phyloP scores from a whole-genome alignment of 2,113 vertebrate species.

The Abramis brama region DNA sequence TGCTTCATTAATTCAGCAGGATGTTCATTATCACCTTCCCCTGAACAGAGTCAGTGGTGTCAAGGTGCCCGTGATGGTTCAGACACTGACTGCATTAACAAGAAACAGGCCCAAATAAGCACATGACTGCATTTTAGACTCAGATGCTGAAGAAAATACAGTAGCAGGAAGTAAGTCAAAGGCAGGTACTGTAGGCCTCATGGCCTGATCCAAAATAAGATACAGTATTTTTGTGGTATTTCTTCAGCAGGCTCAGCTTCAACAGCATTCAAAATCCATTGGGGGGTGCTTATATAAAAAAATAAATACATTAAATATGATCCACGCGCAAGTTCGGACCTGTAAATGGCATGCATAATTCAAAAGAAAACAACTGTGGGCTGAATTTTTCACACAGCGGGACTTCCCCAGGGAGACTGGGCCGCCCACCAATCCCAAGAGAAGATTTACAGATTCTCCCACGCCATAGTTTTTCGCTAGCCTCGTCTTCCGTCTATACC shows the following conservation, averaged over 20 bases:
- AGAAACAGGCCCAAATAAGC: not conserved
- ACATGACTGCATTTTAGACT: not conserved
- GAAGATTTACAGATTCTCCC: slow-evolving; percentile 21
- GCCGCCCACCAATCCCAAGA: not conserved
- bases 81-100: not conserved
- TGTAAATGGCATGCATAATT: slow-evolving; percentile 43
- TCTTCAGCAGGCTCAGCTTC: not conserved
- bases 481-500: slow-evolving; percentile 60
- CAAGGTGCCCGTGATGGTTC: not conserved
- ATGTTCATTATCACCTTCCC: slow-evolving; percentile 41
- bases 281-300: slow-evolving; percentile 37
- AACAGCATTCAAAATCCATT: slow-evolving; percentile 17
- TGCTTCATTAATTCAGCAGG: slow-evolving; percentile 27
- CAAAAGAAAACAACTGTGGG: slow-evolving; percentile 16
- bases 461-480: slow-evolving; percentile 57
- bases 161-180: not conserved
- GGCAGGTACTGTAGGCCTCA: not conserved
- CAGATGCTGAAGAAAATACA: not conserved
- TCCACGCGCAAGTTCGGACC: not conserved
- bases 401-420: not conserved
- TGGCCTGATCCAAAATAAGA: not conserved
- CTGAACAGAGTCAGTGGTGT: slow-evolving; percentile 17
- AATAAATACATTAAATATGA: slow-evolving; percentile 31
- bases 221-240: not conserved
- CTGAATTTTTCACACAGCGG: not conserved